Base-by-base conservation (phyloP, 2,113 vertebrate genomes). In the Tapirus terrestris region DNA sequence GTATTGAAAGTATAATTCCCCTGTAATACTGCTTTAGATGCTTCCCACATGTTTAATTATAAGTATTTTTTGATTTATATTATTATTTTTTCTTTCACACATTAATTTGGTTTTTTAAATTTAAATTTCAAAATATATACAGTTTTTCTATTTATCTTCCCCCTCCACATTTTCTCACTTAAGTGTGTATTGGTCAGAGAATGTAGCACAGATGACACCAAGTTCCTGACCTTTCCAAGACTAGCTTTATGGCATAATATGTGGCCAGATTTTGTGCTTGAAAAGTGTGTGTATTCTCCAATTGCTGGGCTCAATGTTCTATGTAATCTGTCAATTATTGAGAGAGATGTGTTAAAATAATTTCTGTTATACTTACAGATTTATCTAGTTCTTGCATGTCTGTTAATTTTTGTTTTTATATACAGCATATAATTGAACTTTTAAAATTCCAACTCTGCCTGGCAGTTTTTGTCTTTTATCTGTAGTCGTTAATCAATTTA, bases 31-130 rank as follows among this genome's bases (percentile, higher is more conserved):
- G 12, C 13, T 60, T 91, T 79, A 81, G 39, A 21, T 63, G 8
- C 27, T 43, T 93, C n/a, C 6, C 20, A 72, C 4, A 27, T 18
- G 17, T 87, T 95, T 53, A 53, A 53, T 53, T 53, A 53, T 73
- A 92, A 63, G 10, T 45, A 39, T 93, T 82, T 93, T 96, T 48
- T 72, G 8, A 87, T 80, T 92, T 83, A 11, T 11, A 67, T 90
- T 33, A 87, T 73, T 86, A 65, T 79, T 88, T 96, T 48, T 48
- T 82, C 75, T 27, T 77, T 83, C 89, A 70, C 9, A 83, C 21
- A 48, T 70, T 65, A 53, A 51, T 89, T 75, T 82, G 16, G 14
- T 53, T 53, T 53, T 53, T 53, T 48, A 10, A 36, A 85, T 75
- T 51, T 7, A 9, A 56, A 70, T 73, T 96, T 93, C 33, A 9